Conservation (phyloP, 2,113 vertebrate genomes). For the Terrapene triunguis region DNA sequence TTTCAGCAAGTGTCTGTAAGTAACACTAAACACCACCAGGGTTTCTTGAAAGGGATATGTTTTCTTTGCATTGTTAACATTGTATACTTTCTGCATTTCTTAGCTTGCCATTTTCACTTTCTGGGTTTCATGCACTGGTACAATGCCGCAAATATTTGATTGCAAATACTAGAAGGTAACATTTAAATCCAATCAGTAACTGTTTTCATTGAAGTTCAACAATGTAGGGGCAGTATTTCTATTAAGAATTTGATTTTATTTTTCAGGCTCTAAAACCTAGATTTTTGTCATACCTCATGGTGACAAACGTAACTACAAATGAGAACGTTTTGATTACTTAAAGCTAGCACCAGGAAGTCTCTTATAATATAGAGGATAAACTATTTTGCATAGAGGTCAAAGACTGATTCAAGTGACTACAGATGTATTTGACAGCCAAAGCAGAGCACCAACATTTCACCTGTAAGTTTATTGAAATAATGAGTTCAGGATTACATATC, state of each 20-base stretch:
- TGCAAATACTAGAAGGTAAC: background rate
- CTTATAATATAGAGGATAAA: background rate
- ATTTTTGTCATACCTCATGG: background rate
- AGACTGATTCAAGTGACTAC: background rate
- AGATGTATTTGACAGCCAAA: background rate
- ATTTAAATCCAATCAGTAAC: background rate
- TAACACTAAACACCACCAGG: background rate
- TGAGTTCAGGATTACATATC: background rate
- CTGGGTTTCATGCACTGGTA: background rate
- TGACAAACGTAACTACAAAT: background rate
- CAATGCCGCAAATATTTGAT: background rate
- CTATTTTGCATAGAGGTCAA: background rate
- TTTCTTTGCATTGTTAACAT: background rate
- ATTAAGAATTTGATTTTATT: background rate
- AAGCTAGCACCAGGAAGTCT: background rate
- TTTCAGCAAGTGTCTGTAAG: background rate
- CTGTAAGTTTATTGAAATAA: background rate
- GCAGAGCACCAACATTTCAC: background rate
- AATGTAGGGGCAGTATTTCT: background rate
- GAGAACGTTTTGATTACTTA: background rate
- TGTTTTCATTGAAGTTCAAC: background rate
- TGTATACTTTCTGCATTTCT: background rate
- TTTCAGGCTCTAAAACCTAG: background rate
- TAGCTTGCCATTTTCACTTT: background rate
- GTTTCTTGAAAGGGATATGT: background rate